These are phyloP conservation scores for Sipha maydis DNA, from an alignment of 2,888 invertebrate genomes.

Conservation along the genomic window DNA sequence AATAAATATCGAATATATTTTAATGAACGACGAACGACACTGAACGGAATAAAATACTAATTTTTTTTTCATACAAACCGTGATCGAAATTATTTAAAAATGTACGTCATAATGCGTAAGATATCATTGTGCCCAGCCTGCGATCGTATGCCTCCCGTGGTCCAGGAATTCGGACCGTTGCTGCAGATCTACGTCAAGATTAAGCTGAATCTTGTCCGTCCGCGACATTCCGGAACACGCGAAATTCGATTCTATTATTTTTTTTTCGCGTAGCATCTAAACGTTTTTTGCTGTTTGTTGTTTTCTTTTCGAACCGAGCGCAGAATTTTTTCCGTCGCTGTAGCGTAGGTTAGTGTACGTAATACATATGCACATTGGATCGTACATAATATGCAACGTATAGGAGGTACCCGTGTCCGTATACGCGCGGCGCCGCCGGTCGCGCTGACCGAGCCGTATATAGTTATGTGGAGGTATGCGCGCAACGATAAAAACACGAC, in stretches of 20 bases:
- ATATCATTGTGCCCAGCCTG: no score
- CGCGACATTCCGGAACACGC: not conserved
- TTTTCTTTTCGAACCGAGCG: not conserved
- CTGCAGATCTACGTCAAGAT: not conserved
- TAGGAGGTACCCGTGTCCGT: not conserved
- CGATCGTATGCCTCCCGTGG: no score
- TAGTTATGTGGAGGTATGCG: not conserved
- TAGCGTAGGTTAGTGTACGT: not conserved
- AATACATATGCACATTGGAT: not conserved
- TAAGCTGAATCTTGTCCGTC: not conserved
- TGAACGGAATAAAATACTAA: no score
- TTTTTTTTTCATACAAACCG: no score
- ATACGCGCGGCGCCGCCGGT: not conserved
- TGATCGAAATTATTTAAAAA: no score
- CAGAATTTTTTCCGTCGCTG: not conserved
- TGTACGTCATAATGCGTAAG: no score
- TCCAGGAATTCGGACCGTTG: not conserved
- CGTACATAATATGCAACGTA: no score
- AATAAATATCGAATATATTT: no score
- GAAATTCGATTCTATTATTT: not conserved
- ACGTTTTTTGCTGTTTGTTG: not conserved
- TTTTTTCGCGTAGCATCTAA: not conserved
- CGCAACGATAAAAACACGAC: not conserved
- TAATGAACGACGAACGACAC: no score
- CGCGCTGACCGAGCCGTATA: not conserved